Base-by-base conservation (phyloP, 30 jellyfish, hydroid and myxozoan genomes). In the Turritopsis rubra region DNA sequence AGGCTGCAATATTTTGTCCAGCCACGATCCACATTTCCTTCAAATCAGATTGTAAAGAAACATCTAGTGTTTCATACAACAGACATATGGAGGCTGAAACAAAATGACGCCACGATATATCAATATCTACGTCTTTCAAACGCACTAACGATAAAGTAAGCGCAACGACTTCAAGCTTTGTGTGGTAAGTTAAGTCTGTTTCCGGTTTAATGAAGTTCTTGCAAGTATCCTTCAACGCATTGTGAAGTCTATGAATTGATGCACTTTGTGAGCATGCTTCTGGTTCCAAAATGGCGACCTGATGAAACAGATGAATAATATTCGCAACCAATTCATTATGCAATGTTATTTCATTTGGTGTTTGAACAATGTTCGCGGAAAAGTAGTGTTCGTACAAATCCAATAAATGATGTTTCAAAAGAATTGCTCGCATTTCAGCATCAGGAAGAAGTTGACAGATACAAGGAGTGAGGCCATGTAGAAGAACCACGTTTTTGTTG, bases 1-100 rank as follows among this genome's bases (percentile, higher is more conserved):
- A 68, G 0, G 30, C 21, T 27, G 30, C 30, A 27, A 68, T 19
- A 27, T 68, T 68, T 22, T 68, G 77, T 0, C 31, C 77, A 68
- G 77, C 77, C 28, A 68, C 30, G 77, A 68, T 68, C 77, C 77
- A 68, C 28, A 68, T 68, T 9, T 68, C 77, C 19, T 68, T 68
- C 8, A 68, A 68, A 68, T 68, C 77, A 19, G 31, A 23, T 22
- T 23, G 31, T 9, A 68, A 16, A 19, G 31, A n/a, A 0, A 17
- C 30, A 68, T 7, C 77, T n/a, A 68, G 9, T 19, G 28, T 27
- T 23, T 68, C 30, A 19, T n/a, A 19, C 9, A 68, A n/a, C 16
- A 68, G 30, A 27, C 30, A n/a, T n/a, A 68, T 68, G 19, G 77
- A 68, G 30, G 77, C 77, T 9, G 28, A 16, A 7, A 22, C 30